phyloP scores from a whole-genome alignment of 2,113 vertebrate species.

The Passer montanus region DNA sequence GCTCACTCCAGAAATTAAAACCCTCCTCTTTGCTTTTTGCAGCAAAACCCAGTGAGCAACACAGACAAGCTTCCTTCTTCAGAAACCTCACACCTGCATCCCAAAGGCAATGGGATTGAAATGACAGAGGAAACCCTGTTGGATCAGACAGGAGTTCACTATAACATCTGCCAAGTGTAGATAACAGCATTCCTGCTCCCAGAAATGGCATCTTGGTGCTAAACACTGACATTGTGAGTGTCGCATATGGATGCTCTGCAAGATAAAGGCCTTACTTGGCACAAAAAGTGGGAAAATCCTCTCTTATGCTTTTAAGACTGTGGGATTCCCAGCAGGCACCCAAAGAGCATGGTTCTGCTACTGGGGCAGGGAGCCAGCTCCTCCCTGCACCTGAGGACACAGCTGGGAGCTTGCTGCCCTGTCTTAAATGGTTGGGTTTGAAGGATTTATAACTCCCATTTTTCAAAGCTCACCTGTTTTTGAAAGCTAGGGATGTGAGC shows the following conservation, averaged over 20 bases:
- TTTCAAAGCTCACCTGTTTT: not conserved
- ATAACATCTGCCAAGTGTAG: conserved; percentile 84
- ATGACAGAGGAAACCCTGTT: conserved; percentile 52
- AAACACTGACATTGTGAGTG: not conserved
- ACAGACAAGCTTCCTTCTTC: conserved; percentile 55
- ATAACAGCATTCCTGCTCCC: not conserved
- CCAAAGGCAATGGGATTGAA: conserved; percentile 71
- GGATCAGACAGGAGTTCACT: conserved; percentile 75
- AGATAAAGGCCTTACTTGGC: not conserved
- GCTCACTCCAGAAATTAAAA: not conserved
- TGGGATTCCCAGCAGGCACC: not conserved
- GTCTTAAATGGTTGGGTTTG: not conserved
- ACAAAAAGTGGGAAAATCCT: not conserved
- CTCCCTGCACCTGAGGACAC: fast-evolving
- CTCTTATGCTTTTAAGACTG: not conserved
- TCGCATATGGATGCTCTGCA: fast-evolving
- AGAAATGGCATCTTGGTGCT: not conserved
- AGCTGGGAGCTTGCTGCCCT: not conserved
- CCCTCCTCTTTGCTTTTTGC: conserved; percentile 8
- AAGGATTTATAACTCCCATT: not conserved
- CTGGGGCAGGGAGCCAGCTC: not conserved
- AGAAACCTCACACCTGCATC: conserved; percentile 66
- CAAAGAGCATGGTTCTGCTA: fast-evolving
- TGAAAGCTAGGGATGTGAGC: not conserved
- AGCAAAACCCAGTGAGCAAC: conserved; percentile 73